A percentile compares a stretch with the other conserved stretches of the same genome.
Conservation (phyloP, 2,888 invertebrate genomes). For the Rotaria socialis region DNA sequence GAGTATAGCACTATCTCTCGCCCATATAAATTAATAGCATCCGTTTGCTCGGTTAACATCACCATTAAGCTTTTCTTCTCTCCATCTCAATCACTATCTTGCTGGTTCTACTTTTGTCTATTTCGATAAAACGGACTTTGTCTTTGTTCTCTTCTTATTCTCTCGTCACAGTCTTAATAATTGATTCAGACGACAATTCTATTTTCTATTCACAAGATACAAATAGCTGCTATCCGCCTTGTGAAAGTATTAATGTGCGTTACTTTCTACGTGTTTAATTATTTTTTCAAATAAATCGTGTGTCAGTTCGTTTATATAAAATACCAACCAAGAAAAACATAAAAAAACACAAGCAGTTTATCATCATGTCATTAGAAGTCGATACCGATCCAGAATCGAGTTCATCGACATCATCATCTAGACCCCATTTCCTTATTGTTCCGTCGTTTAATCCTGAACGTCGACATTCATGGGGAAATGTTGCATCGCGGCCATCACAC, state of each 20-base stretch:
- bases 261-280: neutral
- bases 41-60: neutral
- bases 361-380: conserved; percentile 5
- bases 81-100: neutral
- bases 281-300: neutral
- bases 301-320: neutral
- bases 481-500: neutral
- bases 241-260: neutral
- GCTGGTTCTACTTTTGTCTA: neutral
- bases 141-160: conserved; percentile 7
- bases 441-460: conserved; percentile 24
- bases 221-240: neutral
- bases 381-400: neutral
- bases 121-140: neutral
- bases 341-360: neutral
- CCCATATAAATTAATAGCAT: conserved; percentile 26
- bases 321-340: neutral
- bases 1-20: neutral
- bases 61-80: neutral
- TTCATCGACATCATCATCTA: neutral
- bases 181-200: neutral
- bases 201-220: conserved; percentile 3
- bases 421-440: neutral
- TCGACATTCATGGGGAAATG: conserved; percentile 24
- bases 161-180: neutral